Evolutionary conservation across 2,888 invertebrate species (phyloP).

Genomic region (Maniola hyperantus): DNA sequence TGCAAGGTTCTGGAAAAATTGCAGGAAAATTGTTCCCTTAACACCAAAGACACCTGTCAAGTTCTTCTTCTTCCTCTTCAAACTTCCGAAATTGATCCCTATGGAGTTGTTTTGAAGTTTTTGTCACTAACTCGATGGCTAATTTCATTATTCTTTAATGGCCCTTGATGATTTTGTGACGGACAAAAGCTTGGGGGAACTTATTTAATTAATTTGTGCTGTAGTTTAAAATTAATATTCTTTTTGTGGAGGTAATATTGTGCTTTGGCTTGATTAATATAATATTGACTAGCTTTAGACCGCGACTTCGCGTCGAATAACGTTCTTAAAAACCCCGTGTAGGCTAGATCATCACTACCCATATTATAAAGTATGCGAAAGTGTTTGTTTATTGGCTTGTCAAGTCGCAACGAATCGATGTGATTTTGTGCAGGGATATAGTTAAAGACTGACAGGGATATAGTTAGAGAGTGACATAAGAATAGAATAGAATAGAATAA

Average conservation of each 20-base stretch:
- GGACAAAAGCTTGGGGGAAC: neutral
- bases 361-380: too few relatives aligned
- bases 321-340: too few relatives aligned
- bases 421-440: too few relatives aligned
- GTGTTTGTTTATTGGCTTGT: too few relatives aligned
- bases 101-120: neutral
- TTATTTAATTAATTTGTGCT: slow-evolving; percentile 10
- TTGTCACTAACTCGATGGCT: neutral
- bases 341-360: too few relatives aligned
- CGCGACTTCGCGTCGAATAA: too few relatives aligned
- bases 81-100: neutral
- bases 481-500: too few relatives aligned
- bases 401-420: too few relatives aligned
- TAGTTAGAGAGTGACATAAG: too few relatives aligned
- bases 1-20: neutral
- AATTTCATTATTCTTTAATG: slow-evolving; percentile 12
- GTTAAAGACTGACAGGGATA: too few relatives aligned
- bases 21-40: neutral
- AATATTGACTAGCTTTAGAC: neutral
- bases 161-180: neutral
- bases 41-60: slow-evolving; percentile 7
- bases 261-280: neutral
- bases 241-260: neutral
- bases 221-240: neutral
- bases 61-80: too few relatives aligned